Percentiles rank a stretch among this genome's conserved stretches.
Conservation (phyloP, 2,888 invertebrate genomes). For the Caenorhabditis sp. region DNA sequence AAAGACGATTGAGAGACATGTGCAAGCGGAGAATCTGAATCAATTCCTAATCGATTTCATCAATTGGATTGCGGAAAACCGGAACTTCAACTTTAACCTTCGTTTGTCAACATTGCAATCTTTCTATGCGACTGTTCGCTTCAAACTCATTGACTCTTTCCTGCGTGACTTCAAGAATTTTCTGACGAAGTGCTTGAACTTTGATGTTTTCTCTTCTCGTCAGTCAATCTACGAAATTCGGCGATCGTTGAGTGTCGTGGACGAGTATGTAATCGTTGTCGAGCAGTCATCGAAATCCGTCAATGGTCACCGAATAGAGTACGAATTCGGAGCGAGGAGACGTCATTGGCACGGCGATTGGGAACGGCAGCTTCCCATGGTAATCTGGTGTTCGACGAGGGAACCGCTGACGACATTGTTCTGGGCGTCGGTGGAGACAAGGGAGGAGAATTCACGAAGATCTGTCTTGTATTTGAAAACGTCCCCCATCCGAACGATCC, state of each 20-base stretch:
- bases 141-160: not conserved
- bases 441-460: not conserved
- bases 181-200: not conserved
- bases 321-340: not conserved
- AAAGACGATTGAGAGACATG: too few relatives aligned
- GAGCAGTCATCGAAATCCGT: not conserved
- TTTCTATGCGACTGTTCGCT: not conserved
- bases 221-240: not conserved
- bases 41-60: not conserved
- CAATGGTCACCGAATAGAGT: not conserved
- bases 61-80: not conserved
- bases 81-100: not conserved
- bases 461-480: not conserved
- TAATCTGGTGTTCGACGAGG: not conserved
- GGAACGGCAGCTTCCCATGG: not conserved
- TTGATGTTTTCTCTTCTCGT: not conserved
- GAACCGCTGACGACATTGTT: not conserved
- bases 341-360: not conserved
- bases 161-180: not conserved
- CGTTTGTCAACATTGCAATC: not conserved
- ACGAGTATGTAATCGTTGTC: not conserved
- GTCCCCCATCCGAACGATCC: not conserved
- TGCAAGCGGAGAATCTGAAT: not conserved
- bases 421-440: not conserved
- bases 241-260: not conserved